phyloP scores from a whole-genome alignment of 1,140 invertebrate genomes.

The Diorhabda sublineata region DNA sequence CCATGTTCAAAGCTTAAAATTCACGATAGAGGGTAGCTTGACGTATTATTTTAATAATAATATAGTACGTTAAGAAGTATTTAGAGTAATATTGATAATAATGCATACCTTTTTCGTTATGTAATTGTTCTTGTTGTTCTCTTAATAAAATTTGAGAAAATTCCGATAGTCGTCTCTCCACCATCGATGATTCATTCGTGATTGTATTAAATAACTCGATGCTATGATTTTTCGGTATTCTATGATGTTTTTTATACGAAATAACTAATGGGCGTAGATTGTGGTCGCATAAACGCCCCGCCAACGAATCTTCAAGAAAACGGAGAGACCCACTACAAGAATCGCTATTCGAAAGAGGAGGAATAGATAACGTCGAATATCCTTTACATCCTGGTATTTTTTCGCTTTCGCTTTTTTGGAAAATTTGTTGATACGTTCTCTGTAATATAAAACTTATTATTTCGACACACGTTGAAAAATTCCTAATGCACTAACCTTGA shows the following conservation, averaged over 20 bases:
- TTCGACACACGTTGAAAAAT: background rate
- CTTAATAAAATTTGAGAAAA: background rate
- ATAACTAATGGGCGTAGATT: background rate
- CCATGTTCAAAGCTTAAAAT: no score
- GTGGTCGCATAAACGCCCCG: background rate
- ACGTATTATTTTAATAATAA: no score
- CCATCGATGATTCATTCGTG: background rate
- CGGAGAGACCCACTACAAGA: background rate
- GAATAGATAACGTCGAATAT: background rate
- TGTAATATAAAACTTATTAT: background rate
- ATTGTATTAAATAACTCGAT: background rate
- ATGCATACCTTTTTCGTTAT: no score
- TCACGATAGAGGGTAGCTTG: no score
- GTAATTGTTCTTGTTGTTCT: no score
- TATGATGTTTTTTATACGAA: background rate
- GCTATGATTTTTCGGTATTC: background rate
- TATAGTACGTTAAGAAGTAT: no score
- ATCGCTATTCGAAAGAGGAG: background rate
- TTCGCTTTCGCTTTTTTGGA: background rate
- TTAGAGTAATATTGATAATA: no score
- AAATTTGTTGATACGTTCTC: background rate
- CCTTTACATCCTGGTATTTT: background rate
- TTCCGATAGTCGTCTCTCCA: background rate
- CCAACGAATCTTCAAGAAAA: background rate
- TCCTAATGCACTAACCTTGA: constrained; percentile 59